Conservation (phyloP, 2,113 vertebrate species). For the Trematomus loennbergii region DNA sequence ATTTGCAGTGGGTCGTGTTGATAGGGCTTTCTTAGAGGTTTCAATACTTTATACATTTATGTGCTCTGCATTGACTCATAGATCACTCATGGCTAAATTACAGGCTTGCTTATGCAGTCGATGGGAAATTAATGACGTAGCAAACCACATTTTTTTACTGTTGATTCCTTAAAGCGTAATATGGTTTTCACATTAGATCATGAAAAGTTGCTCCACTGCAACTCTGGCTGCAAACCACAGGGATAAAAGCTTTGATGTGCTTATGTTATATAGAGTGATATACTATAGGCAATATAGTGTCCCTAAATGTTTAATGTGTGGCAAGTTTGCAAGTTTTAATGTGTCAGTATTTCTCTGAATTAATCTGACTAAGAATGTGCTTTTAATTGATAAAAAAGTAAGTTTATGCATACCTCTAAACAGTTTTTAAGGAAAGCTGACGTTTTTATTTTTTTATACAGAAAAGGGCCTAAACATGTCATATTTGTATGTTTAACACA, state of each 20-base stretch:
- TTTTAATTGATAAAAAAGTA: background rate
- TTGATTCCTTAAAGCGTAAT: slow-evolving; percentile 18
- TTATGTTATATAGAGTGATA: background rate
- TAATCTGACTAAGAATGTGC: background rate
- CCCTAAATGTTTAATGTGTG: slow-evolving; percentile 2
- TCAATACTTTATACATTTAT: slow-evolving; percentile 38
- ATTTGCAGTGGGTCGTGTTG: slow-evolving; percentile 34
- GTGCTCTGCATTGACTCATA: slow-evolving; percentile 37
- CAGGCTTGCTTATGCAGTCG: slow-evolving; percentile 49
- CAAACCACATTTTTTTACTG: slow-evolving; percentile 22
- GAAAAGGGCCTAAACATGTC: background rate
- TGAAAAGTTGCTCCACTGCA: slow-evolving; percentile 31
- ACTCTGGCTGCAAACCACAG: slow-evolving; percentile 32
- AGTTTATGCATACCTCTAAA: background rate
- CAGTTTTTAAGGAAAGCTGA: background rate
- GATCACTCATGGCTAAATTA: slow-evolving; percentile 64
- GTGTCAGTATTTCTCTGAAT: background rate
- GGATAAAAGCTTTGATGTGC: slow-evolving; percentile 25
- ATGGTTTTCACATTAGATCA: slow-evolving; percentile 58
- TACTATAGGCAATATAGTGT: background rate
- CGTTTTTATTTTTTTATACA: background rate
- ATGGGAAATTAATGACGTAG: slow-evolving; percentile 58
- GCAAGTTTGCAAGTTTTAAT: background rate
- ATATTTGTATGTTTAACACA: background rate
- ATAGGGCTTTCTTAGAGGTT: slow-evolving; percentile 15